Conservation (phyloP, 2,888 invertebrate species). For the Aradus depressus region DNA sequence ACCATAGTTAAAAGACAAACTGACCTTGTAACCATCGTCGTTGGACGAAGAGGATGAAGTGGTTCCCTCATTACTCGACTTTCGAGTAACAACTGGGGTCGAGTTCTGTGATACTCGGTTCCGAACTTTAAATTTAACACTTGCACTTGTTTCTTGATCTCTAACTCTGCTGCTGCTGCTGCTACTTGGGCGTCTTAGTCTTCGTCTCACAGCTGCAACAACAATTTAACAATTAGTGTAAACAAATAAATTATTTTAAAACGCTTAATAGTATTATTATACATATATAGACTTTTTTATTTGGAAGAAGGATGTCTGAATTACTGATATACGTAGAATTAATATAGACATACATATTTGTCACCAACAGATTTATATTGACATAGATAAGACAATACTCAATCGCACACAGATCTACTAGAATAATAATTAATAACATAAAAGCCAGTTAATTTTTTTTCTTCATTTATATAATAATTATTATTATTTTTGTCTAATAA, state of each 20-base stretch:
- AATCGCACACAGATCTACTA: too few species aligned
- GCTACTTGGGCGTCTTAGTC: conserved; percentile 53
- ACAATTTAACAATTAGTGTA: not conserved
- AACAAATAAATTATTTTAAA: not conserved
- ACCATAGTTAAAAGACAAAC: conserved; percentile 17
- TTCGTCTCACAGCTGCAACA: conserved; percentile 49
- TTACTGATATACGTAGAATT: too few species aligned
- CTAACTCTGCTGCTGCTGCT: conserved; percentile 37
- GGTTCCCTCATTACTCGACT: conserved; percentile 36
- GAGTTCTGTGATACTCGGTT: conserved; percentile 36
- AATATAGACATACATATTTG: too few species aligned
- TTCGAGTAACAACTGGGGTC: conserved; percentile 25
- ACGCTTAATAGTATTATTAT: not conserved
- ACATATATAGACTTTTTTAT: not conserved
- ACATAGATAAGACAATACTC: too few species aligned
- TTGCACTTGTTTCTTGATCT: conserved; percentile 50
- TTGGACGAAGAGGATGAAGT: conserved; percentile 40
- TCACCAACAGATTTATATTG: too few species aligned
- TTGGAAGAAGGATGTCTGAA: not conserved
- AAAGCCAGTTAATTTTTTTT: too few species aligned
- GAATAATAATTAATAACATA: too few species aligned
- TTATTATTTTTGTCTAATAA: too few species aligned
- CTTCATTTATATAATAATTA: too few species aligned
- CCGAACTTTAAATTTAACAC: conserved; percentile 54
- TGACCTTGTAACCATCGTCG: conserved; percentile 58